Conservation (phyloP, 2,888 invertebrate genomes). For the Diaprepes abbreviatus region DNA sequence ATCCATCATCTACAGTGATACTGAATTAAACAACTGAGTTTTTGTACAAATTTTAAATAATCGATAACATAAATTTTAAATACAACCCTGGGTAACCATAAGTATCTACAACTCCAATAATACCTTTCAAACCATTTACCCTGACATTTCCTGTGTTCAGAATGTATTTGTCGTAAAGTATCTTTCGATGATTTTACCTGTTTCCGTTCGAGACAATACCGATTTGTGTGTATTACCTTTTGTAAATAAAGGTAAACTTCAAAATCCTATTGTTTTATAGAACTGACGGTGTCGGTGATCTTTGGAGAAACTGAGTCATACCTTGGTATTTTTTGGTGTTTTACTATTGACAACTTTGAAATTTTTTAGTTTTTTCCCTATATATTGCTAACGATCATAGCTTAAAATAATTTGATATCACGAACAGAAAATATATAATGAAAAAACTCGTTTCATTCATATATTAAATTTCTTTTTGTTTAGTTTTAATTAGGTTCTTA, state of each 20-base stretch:
- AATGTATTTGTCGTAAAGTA: constrained; percentile 32
- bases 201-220: constrained; percentile 39
- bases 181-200: constrained; percentile 42
- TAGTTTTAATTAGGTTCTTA: no score
- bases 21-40: no score
- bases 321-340: constrained; percentile 3
- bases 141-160: constrained; percentile 41
- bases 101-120: constrained; percentile 37
- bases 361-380: no score
- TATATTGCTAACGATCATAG: no score
- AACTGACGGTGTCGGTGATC: constrained; percentile 36
- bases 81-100: constrained; percentile 29
- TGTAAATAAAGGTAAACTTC: constrained; percentile 45
- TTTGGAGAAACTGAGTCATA: constrained; percentile 32
- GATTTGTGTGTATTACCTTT: constrained; percentile 37
- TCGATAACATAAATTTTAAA: no score
- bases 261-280: constrained; percentile 40
- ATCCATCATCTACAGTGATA: no score
- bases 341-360: no score
- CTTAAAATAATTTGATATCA: no score
- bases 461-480: no score
- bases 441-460: no score
- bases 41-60: no score
- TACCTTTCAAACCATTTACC: constrained; percentile 32
- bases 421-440: no score